Evolutionary conservation across 2,888 invertebrate genomes (phyloP), one percentile per base, ranked within the genome.

Genomic region (Nasonia oneida): DNA sequence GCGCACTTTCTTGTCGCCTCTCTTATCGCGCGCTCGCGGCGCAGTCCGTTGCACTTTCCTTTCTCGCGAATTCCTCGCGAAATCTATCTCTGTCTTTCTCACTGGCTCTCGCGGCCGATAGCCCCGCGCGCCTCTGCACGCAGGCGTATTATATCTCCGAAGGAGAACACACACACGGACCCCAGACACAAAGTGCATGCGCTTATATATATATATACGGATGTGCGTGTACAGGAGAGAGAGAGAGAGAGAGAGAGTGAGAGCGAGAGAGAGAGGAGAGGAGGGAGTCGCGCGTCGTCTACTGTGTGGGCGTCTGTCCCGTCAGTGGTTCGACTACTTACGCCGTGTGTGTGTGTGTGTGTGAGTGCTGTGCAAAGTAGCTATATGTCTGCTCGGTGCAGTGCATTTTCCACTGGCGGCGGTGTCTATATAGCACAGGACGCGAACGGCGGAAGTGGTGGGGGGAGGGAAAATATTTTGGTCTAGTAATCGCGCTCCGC

Each of bases 391-490:
- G 50, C 42, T 39, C 71, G 79, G 29, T 76, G 29, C 57, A 61
- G 50, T 81, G 39, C 50, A 77, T 81, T 85, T 85, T 85, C 81
- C 85, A 85, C 85, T 85, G 81, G 33, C 57, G 71, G 71, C 37
- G 70, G 70, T 23, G n/a, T 2, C 23, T 61, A 61, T 61, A 61
- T 61, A 33, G 83, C 57, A 29, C 64, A 53, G 74, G 73, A 15
- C 67, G 82, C 79, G 85, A 39, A 15, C 8, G 77, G 57, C 64
- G 53, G 64, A 77, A 64, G 81, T 78, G 81, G 81, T 50, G 81
- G 84, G 71, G 78, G 71, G 71, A 83, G 78, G 84, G 81, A 86
- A 86, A 86, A 86, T 86, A 86, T 86, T 86, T 86, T 86, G 86
- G 74, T 86, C 78, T 57, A 61, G 23, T 50, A n/a, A 29, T 76